A percentile compares a stretch with the other conserved stretches of the same genome.
These are phyloP conservation scores for Holcopasites calliopsidis DNA, from an alignment of 1,140 invertebrate genomes.

Conservation along the genomic window DNA sequence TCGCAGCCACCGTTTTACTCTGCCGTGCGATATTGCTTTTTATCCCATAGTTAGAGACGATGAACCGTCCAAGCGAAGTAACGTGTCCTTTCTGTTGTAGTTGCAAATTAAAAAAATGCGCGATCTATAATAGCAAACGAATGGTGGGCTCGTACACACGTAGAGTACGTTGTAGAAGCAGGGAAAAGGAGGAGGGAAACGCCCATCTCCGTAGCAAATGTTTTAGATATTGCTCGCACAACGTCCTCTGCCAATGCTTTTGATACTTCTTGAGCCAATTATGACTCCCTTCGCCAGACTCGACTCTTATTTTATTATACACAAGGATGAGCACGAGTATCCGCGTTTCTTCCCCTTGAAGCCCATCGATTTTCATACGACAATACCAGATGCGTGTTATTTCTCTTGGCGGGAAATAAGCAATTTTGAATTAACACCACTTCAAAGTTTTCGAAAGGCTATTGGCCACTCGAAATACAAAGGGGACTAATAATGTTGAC, in stretches of 20 bases:
- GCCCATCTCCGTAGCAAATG: constrained; percentile 69
- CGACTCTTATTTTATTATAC: constrained; percentile 53
- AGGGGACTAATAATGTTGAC: constrained; percentile 20
- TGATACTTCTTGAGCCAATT: constrained; percentile 49
- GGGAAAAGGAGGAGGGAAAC: constrained; percentile 16
- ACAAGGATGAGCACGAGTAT: not conserved
- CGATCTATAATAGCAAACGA: no score
- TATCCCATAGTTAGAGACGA: not conserved
- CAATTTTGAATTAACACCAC: no score
- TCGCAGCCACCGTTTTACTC: not conserved
- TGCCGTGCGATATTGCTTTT: constrained; percentile 14
- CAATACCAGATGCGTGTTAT: no score
- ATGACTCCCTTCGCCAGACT: not conserved
- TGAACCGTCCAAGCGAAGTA: not conserved
- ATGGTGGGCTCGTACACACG: not conserved
- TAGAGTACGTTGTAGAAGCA: not conserved
- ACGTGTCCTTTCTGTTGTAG: no score
- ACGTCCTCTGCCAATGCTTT: constrained; percentile 67
- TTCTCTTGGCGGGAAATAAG: no score
- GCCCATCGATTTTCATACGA: no score
- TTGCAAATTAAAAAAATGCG: no score
- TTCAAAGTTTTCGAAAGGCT: not conserved
- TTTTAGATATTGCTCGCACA: constrained; percentile 72
- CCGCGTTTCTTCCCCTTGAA: not conserved
- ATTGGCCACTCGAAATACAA: not conserved